Evolutionary conservation across 1,140 invertebrate species (phyloP), one percentile per base, ranked within the genome.

Genomic region (Branchinecta lynchi): DNA sequence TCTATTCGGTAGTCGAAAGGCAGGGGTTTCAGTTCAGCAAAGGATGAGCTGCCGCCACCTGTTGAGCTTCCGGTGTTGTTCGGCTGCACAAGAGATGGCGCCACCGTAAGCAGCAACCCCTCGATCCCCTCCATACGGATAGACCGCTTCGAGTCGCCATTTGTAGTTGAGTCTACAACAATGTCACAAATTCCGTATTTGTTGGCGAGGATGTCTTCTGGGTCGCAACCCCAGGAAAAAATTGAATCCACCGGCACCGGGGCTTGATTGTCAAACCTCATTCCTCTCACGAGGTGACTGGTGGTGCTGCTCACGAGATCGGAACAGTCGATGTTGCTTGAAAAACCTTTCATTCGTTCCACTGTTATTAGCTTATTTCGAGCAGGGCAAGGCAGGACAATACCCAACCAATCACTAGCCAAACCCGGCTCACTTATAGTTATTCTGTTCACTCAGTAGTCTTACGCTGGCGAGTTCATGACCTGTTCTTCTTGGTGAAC

Each of bases 11-110:
- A 89, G 10, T 75, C 72, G 77, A 92, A 92, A 0, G 90, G 89
- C n/a, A 66, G 0, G 0, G 90, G 90, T 76, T 92, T 92, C 66
- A 92, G 80, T 75, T 92, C 90, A 7, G 89, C 89, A 46, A 92
- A 81, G 69, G 43, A 71, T 46, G 71, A 72, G 71, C 45, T 71
- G 44, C 68, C 66, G 15, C 68, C 60, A 43, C 73, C 70, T 81
- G 81, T 67, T 84, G 82, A 81, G 66, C 81, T 44, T 43, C 67
- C 68, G 17, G 69, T 70, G 66, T 46, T 44, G 45, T 65, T 66
- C 10, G 65, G 51, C 20, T 67, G 32, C 45, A 60, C 51, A 12
- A 60, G 17, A 60, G 51, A 69, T 65, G 69, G 72, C 72, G 51
- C 71, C 70, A 46, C 65, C 60, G 73, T 83, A 67, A 87, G 77